Evolutionary conservation across 1,140 invertebrate species (phyloP).

Genomic region (Cotesia chilonis): DNA sequence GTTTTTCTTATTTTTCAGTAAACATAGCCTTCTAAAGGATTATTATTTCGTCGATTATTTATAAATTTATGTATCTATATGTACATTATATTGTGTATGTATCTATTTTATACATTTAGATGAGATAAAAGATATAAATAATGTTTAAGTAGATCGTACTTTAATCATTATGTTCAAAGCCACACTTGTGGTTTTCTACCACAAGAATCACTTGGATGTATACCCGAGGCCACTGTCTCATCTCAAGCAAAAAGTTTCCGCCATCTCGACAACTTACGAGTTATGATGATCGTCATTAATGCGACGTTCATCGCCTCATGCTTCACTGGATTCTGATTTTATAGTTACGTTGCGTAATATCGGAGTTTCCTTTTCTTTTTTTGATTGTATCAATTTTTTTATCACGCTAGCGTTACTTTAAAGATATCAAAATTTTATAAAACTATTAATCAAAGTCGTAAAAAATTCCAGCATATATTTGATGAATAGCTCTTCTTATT

Average conservation of each 20-base stretch:
- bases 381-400: too few species aligned
- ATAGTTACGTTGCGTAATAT: constrained; percentile 25
- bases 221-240: neutral
- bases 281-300: constrained; percentile 31
- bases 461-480: too few species aligned
- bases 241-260: constrained; percentile 23
- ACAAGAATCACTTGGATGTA: constrained; percentile 11
- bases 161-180: constrained; percentile 21
- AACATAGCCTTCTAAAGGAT: too few species aligned
- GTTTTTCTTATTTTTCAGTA: too few species aligned
- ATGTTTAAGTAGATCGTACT: neutral
- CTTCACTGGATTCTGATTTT: constrained; percentile 26
- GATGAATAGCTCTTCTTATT: too few species aligned
- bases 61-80: neutral
- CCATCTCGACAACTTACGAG: constrained; percentile 23
- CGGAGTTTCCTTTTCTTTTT: constrained; percentile 7
- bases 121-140: neutral
- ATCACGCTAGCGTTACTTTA: too few species aligned
- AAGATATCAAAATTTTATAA: too few species aligned
- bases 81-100: neutral
- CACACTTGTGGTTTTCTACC: constrained; percentile 23
- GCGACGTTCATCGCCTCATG: constrained; percentile 26
- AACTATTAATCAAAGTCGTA: too few species aligned
- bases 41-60: too few species aligned
- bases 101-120: neutral